phyloP scores from a whole-genome alignment of 2,888 invertebrate species.

The Ptilodon capucinus region DNA sequence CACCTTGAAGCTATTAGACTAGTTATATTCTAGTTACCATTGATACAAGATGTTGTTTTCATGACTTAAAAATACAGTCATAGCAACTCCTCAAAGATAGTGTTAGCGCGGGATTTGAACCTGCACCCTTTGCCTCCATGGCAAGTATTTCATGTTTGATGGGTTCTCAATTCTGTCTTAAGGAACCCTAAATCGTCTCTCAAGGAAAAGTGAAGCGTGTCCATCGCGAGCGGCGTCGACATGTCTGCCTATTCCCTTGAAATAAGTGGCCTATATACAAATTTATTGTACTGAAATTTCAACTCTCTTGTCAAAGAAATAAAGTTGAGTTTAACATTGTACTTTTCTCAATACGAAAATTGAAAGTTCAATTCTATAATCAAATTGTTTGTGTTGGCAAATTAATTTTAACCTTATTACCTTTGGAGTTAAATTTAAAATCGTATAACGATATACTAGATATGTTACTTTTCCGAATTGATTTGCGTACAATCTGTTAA shows the following conservation, averaged over 20 bases:
- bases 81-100: no score
- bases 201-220: background rate
- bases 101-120: background rate
- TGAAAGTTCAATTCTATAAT: background rate
- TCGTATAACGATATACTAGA: background rate
- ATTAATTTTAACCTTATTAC: conserved; percentile 11
- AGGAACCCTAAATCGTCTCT: background rate
- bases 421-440: background rate
- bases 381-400: conserved; percentile 2
- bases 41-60: no score
- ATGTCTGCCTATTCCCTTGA: background rate
- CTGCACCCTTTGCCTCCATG: background rate
- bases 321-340: background rate
- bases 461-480: background rate
- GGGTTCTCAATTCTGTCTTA: background rate
- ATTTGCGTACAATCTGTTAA: background rate
- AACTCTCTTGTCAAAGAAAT: background rate
- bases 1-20: no score
- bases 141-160: no score
- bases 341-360: background rate
- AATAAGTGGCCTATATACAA: background rate
- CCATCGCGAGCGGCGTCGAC: background rate
- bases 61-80: no score
- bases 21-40: no score
- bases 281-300: background rate